Evolutionary conservation across 92 coral and sea anemone genomes (phyloP), one percentile per base, ranked within the genome.

Genomic region (Epizoanthus scotinus): DNA sequence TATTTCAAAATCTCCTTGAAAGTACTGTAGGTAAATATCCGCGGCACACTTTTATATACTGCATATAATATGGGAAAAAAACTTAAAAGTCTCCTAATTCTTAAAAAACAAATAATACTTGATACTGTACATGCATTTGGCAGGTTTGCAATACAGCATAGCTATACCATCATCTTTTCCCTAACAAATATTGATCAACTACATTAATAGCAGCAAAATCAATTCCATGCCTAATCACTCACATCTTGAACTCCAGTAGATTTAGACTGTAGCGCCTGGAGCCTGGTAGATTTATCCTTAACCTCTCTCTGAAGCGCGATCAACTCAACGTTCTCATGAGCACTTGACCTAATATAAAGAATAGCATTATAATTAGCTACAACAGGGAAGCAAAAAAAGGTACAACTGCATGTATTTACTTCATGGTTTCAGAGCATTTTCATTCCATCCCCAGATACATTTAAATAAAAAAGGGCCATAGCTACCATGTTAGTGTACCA

Each of bases 241-340:
- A 92, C 98, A 85, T 94, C 98, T 65, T 92, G 92, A 15, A 94
- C 82, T 65, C 91, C 92, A 1, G 90, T 83, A 73, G 94, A 95
- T 71, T 95, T 93, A 50, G 94, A 87, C 65, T 95, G 98, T 22
- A 95, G 85, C 3, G 98, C 98, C 83, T 95, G 98, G 22, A 95
- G 84, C 86, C 91, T 95, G 52, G 91, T 91, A 8, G 92, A 89
- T 70, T 95, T 95, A 62, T 93, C 99, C 60, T 95, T 95, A 52
- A 95, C 89, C 42, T 95, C 99, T 54, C 98, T 83, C 83, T 95
- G 99, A 53, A 95, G 86, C 63, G 91, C 94, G 10, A 95, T 95
- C 90, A 95, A 78, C 64, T 95, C 99, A n/a, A 93, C 98, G 86
- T 94, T 95, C 72, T 95, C 99, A 42, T 95, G 96, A 24, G 94